phyloP scores from a whole-genome alignment of 2,113 vertebrate genomes.

The Dascyllus trimaculatus region DNA sequence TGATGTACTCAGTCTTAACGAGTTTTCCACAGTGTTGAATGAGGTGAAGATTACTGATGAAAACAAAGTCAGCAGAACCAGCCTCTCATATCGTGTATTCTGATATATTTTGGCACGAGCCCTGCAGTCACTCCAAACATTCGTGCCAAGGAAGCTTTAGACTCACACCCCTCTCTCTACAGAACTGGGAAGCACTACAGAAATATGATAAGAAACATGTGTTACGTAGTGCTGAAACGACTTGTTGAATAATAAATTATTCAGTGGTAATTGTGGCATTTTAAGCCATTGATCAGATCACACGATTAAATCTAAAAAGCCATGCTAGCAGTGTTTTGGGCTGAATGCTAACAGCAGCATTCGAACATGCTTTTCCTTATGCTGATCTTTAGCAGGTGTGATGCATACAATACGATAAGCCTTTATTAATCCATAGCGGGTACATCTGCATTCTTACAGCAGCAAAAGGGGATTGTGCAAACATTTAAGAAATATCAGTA shows the following conservation, averaged over 20 bases:
- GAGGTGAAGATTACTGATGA: constrained; percentile 3
- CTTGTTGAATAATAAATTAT: too few species aligned
- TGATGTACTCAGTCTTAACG: background rate
- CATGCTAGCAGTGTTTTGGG: background rate
- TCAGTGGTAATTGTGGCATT: too few species aligned
- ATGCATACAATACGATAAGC: too few species aligned
- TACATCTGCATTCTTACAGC: too few species aligned
- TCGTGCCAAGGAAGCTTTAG: background rate
- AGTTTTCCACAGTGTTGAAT: background rate
- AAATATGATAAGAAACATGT: too few species aligned
- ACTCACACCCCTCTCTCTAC: background rate
- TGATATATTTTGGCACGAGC: background rate
- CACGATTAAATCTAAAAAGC: background rate
- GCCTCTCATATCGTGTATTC: background rate
- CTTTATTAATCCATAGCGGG: too few species aligned
- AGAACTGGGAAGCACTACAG: constrained; percentile 7
- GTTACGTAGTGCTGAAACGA: too few species aligned
- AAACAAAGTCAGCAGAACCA: background rate
- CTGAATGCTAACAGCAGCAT: background rate
- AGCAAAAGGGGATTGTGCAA: too few species aligned
- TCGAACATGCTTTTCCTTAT: too few species aligned
- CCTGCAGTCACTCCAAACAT: constrained; percentile 3
- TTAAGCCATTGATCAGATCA: too few species aligned
- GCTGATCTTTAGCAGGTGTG: too few species aligned
- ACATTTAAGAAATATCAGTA: too few species aligned